Base-by-base conservation (phyloP, 2,113 vertebrate genomes). In the Aplodontia rufa region DNA sequence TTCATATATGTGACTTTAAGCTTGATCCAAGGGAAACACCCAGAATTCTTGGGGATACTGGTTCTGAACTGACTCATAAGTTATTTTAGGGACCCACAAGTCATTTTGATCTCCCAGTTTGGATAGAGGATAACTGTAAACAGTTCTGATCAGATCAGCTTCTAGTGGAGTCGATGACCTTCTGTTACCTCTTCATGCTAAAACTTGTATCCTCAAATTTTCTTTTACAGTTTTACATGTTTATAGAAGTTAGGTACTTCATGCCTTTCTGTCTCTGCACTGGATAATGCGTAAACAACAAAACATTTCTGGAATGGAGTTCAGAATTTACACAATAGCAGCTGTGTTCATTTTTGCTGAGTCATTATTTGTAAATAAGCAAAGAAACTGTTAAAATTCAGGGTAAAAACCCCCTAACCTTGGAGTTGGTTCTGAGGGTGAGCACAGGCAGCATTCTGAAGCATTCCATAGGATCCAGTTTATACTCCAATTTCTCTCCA, bases 281-380 rank as follows among this genome's bases (percentile, higher is more conserved):
- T 60, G 55, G 72, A 45, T 89, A 47, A 68, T 60, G 24, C 26
- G 95, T 72, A 68, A 90, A 84, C 35, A 87, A 76, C 53, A 87
- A 78, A 68, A 32, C 26, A 62, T 8, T 81, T 74, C 49, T 91
- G n/a, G 28, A 60, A 51, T 45, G 47, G 37, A 53, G 45, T 66
- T 91, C 85, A 76, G 53, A 89, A 88, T 89, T 85, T 93, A 83
- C 42, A 45, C 20, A 49, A 47, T n/a, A 80, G 47, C 30, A 93
- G 72, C 78, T 51, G 20, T 75, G 55, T 84, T 66, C n/a, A 16
- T 55, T 71, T 71, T 74, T 76, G 37, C 45, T 47, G 68, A 89
- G 45, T 85, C 83, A 86, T 69, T 81, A 75, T 68, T 81, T 96
- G 22, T 88, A 83, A 93, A 20, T 32, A 90, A 66, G 45, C 4